Evolutionary conservation across 2,888 invertebrate genomes (phyloP).

Genomic region (Coremacera marginata): DNA sequence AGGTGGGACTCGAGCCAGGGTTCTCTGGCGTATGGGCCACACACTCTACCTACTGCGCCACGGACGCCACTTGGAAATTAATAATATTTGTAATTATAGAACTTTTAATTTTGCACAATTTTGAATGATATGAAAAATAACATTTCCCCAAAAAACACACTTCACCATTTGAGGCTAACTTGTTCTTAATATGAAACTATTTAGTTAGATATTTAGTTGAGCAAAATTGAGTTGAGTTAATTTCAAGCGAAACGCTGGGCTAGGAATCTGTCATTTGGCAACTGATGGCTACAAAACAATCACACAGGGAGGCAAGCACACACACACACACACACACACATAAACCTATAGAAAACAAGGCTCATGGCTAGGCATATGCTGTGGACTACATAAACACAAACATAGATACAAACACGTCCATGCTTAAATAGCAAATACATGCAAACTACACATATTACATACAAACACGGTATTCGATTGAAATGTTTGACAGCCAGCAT

Average conservation of each 20-base stretch:
- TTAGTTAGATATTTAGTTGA: too few species aligned
- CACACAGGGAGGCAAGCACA: too few species aligned
- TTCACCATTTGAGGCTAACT: too few species aligned
- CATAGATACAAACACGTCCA: slow-evolving; percentile 9
- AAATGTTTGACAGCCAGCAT: slow-evolving; percentile 38
- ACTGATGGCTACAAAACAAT: background rate
- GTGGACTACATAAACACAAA: slow-evolving; percentile 32
- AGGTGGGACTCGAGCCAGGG: too few species aligned
- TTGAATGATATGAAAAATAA: too few species aligned
- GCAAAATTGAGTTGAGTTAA: background rate
- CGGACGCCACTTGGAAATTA: too few species aligned
- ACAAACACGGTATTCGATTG: slow-evolving; percentile 13
- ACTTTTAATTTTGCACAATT: too few species aligned
- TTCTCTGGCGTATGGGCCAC: too few species aligned
- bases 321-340: slow-evolving; percentile 23
- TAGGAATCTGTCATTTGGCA: background rate
- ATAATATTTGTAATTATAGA: too few species aligned
- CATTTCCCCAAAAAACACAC: too few species aligned
- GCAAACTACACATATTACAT: slow-evolving; percentile 18
- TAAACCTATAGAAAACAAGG: slow-evolving; percentile 2
- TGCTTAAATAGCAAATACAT: slow-evolving; percentile 12
- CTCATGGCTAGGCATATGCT: slow-evolving; percentile 5
- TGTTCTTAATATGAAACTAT: too few species aligned
- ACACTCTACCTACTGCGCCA: too few species aligned
- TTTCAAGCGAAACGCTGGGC: background rate